These are phyloP conservation scores for Herpailurus yagouaroundi DNA, from an alignment of 2,113 vertebrate species.

Conservation along the genomic window DNA sequence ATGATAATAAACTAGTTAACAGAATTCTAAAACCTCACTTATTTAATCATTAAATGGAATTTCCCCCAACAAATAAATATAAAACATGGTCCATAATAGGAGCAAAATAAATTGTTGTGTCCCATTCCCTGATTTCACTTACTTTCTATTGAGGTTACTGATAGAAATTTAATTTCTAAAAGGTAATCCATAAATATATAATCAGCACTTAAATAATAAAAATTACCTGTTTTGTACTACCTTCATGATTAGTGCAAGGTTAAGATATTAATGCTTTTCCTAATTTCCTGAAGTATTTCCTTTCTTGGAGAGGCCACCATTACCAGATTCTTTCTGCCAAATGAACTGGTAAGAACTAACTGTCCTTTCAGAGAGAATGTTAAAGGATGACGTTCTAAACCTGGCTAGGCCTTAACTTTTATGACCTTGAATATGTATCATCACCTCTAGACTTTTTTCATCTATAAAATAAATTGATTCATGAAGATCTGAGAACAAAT, in stretches of 20 bases:
- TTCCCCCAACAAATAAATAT: not conserved
- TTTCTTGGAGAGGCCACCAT: not conserved
- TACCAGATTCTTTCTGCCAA: not conserved
- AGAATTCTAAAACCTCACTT: slow-evolving; percentile 53
- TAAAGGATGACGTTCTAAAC: not conserved
- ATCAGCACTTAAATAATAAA: not conserved
- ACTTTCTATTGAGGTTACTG: not conserved
- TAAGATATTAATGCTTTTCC: not conserved
- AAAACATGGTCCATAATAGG: not conserved
- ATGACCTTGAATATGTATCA: not conserved
- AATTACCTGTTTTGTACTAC: not conserved
- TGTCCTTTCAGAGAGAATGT: not conserved
- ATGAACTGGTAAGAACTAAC: not conserved
- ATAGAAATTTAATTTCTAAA: slow-evolving; percentile 37
- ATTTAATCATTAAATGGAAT: slow-evolving; percentile 8
- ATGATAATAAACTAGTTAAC: not conserved
- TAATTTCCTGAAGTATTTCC: not conserved
- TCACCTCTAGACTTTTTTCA: not conserved
- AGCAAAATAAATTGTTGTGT: slow-evolving; percentile 16
- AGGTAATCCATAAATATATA: not conserved
- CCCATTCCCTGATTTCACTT: slow-evolving; percentile 23
- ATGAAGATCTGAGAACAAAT: not conserved
- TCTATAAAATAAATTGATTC: not conserved
- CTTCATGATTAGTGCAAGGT: not conserved
- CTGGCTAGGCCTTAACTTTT: not conserved